Percentiles rank a stretch among this genome's conserved stretches.
Conservation (phyloP, 2,888 invertebrate species). For the Corbicula japonica region DNA sequence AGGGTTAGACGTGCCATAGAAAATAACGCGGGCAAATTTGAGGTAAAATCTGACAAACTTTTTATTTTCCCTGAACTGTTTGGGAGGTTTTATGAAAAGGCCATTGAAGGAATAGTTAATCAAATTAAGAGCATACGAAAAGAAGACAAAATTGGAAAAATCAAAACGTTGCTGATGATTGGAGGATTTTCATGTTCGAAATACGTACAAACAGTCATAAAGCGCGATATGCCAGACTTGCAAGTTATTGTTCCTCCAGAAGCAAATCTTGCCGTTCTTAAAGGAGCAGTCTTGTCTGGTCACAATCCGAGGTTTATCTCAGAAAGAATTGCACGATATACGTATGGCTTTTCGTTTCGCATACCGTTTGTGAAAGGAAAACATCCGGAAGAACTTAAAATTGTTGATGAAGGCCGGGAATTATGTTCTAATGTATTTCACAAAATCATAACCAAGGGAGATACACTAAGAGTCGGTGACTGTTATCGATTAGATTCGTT, state of each 20-base stretch:
- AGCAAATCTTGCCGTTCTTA: constrained; percentile 25
- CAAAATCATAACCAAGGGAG: constrained; percentile 6
- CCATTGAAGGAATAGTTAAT: constrained; percentile 13
- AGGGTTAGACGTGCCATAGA: background rate
- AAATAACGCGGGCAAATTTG: background rate
- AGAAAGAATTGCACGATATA: constrained; percentile 14
- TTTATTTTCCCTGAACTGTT: background rate
- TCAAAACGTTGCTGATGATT: constrained; percentile 20
- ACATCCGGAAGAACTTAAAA: constrained; percentile 18
- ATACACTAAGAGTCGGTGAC: background rate
- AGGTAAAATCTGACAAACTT: background rate
- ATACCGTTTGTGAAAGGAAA: background rate
- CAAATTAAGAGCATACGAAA: constrained; percentile 8
- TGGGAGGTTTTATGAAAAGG: constrained; percentile 2
- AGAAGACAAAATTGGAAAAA: constrained; percentile 12
- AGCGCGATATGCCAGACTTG: background rate
- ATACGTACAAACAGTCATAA: constrained; percentile 11
- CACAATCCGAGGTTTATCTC: constrained; percentile 13
- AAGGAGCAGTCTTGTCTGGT: constrained; percentile 18
- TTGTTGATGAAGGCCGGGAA: background rate
- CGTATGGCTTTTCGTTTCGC: constrained; percentile 24
- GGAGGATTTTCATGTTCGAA: constrained; percentile 25
- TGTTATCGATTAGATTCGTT: too few species aligned
- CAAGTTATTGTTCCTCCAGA: constrained; percentile 11
- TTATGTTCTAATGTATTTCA: background rate